phyloP scores from a whole-genome alignment of 2,113 vertebrate species.

The Passer montanus region DNA sequence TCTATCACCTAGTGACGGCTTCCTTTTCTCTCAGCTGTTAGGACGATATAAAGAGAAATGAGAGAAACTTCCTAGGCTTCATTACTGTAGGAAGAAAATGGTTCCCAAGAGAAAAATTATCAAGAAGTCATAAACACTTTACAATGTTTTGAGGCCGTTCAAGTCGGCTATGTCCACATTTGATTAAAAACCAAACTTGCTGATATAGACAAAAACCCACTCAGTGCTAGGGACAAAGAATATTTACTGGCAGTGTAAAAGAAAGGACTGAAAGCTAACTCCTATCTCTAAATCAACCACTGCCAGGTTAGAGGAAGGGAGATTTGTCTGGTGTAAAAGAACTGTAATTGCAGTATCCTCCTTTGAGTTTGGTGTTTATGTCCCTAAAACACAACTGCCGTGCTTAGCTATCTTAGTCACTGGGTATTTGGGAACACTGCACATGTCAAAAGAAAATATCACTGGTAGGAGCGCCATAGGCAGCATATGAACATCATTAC shows the following conservation, averaged over 20 bases:
- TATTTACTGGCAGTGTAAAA: background rate
- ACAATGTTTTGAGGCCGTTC: background rate
- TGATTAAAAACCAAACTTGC: background rate
- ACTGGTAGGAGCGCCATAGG: background rate
- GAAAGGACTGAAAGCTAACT: background rate
- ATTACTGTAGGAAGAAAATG: background rate
- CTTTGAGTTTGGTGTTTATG: background rate
- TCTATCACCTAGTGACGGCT: constrained; percentile 47
- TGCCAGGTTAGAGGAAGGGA: background rate
- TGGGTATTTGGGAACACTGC: background rate
- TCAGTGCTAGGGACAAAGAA: background rate
- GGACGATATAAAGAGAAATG: background rate
- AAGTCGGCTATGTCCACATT: background rate
- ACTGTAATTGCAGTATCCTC: background rate
- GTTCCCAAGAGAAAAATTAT: background rate
- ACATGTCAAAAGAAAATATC: background rate
- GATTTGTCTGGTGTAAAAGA: background rate
- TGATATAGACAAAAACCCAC: background rate
- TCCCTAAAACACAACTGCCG: background rate
- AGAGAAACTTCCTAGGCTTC: background rate
- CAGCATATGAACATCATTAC: background rate
- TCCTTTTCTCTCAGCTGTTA: background rate
- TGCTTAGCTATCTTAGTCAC: background rate
- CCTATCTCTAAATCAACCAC: background rate
- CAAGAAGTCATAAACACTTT: background rate